A percentile compares a stretch with the other conserved stretches of the same genome.
Evolutionary conservation across 2,888 invertebrate genomes (phyloP).

Genomic region (Rhingia campestris): DNA sequence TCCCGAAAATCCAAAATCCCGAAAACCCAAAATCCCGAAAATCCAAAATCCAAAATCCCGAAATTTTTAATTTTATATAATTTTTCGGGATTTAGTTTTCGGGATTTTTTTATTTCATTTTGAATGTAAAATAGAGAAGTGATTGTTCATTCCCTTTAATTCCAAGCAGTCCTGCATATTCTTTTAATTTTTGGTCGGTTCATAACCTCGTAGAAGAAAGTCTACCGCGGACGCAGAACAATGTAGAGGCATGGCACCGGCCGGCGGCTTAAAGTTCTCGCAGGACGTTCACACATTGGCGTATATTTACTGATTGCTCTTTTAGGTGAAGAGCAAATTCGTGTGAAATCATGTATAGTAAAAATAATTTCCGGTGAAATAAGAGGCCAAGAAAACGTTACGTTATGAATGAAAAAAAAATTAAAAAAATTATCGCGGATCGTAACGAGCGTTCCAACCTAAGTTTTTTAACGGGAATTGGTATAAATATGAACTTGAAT

Average conservation of each 20-base stretch:
- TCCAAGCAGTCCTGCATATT: slow-evolving; percentile 1
- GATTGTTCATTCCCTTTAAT: no score
- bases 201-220: background rate
- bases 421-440: no score
- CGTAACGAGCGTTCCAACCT: background rate
- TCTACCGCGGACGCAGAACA: no score
- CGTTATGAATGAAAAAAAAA: background rate
- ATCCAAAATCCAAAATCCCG: no score
- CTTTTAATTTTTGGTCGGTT: background rate
- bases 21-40: no score
- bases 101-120: no score
- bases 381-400: background rate
- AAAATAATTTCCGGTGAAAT: slow-evolving; percentile 5
- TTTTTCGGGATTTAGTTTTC: no score
- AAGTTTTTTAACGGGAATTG: background rate
- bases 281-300: slow-evolving; percentile 20
- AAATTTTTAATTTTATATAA: no score
- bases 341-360: background rate
- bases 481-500: background rate
- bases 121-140: no score
- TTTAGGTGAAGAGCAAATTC: slow-evolving; percentile 17
- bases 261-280: slow-evolving; percentile 13
- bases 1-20: no score
- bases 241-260: slow-evolving; percentile 1
- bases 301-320: slow-evolving; percentile 23